Conservation (phyloP, 2,113 vertebrate genomes). For the Gobius niger region DNA sequence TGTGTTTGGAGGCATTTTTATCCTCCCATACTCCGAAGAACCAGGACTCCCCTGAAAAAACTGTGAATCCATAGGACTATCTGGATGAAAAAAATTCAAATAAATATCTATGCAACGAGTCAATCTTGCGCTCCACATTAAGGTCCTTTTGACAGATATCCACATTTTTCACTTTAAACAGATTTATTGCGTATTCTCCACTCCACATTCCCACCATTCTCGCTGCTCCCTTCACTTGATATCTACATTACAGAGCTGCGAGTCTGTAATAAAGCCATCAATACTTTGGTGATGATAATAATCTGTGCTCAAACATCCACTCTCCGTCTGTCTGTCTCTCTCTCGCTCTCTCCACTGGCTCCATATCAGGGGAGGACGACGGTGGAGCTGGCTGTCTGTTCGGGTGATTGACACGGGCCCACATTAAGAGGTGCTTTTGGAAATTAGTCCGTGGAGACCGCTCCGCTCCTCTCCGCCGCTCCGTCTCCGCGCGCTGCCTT, state of each 20-base stretch:
- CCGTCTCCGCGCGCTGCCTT: slow-evolving; percentile 85
- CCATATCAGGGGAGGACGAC: slow-evolving; percentile 95
- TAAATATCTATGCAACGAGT: too few relatives aligned
- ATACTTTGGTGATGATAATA: slow-evolving; percentile 8
- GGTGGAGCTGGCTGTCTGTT: slow-evolving; percentile 92
- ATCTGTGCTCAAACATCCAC: slow-evolving; percentile 9
- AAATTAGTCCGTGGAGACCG: slow-evolving; percentile 99
- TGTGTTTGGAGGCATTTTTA: too few relatives aligned
- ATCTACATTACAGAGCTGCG: neutral
- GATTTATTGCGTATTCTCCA: neutral
- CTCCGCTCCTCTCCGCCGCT: slow-evolving; percentile 54
- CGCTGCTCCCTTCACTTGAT: neutral
- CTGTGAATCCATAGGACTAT: too few relatives aligned
- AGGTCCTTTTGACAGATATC: too few relatives aligned
- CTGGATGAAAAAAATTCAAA: too few relatives aligned
- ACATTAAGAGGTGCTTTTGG: slow-evolving; percentile 99
- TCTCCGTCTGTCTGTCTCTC: slow-evolving; percentile 66
- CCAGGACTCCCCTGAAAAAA: too few relatives aligned
- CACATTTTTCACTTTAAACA: too few relatives aligned
- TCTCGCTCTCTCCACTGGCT: slow-evolving; percentile 90
- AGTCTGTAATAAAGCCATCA: slow-evolving; percentile 11
- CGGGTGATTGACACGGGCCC: slow-evolving; percentile 99
- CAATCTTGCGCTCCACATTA: too few relatives aligned
- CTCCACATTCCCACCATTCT: neutral
- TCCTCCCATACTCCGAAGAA: too few relatives aligned